Conservation (phyloP, 2,888 invertebrate species). For the Psylliodes chrysocephalus region DNA sequence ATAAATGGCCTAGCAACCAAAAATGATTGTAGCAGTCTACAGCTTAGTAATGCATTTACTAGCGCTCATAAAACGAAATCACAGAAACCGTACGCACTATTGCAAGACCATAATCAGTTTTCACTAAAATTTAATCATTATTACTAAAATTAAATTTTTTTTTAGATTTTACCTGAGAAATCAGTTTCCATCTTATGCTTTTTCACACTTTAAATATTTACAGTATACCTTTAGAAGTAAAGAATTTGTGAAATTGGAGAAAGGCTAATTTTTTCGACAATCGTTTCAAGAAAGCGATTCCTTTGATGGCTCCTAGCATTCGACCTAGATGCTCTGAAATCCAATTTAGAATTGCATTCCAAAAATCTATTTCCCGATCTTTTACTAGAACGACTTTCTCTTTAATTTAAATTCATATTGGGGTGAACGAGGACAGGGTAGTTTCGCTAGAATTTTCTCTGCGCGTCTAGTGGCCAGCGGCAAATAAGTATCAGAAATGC, state of each 20-base stretch:
- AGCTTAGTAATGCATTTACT: no score
- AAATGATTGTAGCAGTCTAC: no score
- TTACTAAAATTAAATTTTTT: no score
- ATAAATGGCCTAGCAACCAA: no score
- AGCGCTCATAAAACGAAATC: no score
- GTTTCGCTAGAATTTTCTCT: conserved; percentile 5
- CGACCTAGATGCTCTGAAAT: conserved; percentile 32
- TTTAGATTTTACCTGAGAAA: no score
- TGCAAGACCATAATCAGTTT: no score
- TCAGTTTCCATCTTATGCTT: no score
- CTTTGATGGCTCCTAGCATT: conserved; percentile 12
- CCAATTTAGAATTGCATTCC: conserved; percentile 45
- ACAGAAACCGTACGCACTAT: no score
- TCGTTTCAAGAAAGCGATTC: conserved; percentile 22
- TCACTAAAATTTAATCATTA: no score
- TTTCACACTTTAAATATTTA: no score
- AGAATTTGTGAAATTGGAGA: conserved; percentile 7
- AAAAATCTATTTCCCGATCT: conserved; percentile 46
- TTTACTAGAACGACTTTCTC: conserved; percentile 7
- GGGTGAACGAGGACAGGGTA: conserved; percentile 1
- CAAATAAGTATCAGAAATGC: conserved; percentile 4
- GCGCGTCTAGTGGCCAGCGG: not conserved
- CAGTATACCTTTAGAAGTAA: no score
- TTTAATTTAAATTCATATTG: conserved; percentile 20
- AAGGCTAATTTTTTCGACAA: conserved; percentile 15